These are phyloP conservation scores for Eilema sororculum DNA, from an alignment of 2,888 invertebrate genomes.

Conservation along the genomic window DNA sequence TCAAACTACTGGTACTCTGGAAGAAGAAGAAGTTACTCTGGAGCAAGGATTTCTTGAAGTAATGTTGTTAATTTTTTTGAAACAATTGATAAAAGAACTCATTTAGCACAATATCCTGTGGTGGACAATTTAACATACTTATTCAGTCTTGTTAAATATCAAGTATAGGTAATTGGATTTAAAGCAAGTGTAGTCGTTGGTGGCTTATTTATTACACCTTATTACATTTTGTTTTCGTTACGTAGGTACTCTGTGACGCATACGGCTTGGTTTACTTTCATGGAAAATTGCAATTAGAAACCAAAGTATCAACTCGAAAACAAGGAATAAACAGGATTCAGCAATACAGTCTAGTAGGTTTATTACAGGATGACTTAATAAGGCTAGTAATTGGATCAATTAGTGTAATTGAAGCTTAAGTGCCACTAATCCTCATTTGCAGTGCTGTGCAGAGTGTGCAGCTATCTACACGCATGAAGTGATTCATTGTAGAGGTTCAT, in stretches of 20 bases:
- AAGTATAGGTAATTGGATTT: background rate
- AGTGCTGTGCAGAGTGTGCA: slow-evolving; percentile 19
- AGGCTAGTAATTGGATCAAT: slow-evolving; percentile 44
- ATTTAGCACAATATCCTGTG: too few species aligned
- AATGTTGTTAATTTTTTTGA: too few species aligned
- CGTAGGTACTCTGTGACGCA: background rate
- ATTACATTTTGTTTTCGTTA: background rate
- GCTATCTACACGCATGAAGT: background rate
- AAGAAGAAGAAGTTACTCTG: too few species aligned
- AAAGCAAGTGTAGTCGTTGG: background rate
- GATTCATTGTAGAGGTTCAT: slow-evolving; percentile 5
- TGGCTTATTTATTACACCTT: background rate
- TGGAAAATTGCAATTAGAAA: background rate
- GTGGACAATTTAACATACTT: background rate
- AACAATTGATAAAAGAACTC: background rate
- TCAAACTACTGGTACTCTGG: background rate
- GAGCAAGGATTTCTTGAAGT: background rate
- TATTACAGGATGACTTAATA: slow-evolving; percentile 39
- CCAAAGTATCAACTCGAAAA: background rate
- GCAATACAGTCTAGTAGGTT: background rate
- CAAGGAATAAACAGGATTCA: slow-evolving; percentile 13
- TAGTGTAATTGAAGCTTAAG: slow-evolving; percentile 38
- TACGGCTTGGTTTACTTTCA: background rate
- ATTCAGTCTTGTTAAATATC: background rate
- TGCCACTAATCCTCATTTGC: slow-evolving; percentile 23